Conservation (phyloP, 2,888 invertebrate genomes). For the Ormyrus thymus region DNA sequence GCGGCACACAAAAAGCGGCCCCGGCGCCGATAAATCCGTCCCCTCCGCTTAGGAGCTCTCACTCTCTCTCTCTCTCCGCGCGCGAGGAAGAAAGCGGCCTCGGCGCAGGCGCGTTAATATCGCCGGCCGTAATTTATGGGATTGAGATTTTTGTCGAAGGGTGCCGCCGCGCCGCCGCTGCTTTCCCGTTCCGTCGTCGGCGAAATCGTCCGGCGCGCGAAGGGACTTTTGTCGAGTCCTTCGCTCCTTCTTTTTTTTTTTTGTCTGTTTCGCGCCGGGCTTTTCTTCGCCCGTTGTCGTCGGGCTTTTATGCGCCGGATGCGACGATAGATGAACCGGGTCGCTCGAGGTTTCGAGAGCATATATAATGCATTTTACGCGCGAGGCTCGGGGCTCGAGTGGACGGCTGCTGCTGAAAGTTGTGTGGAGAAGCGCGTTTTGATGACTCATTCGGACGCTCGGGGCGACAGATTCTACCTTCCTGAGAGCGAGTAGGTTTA, state of each 20-base stretch:
- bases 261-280: neutral
- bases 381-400: too few species aligned
- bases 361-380: too few species aligned
- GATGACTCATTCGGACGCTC: too few species aligned
- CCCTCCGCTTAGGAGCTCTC: slow-evolving; percentile 29
- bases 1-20: neutral
- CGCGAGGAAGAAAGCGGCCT: slow-evolving; percentile 14
- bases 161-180: slow-evolving; percentile 52
- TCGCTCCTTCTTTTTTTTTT: slow-evolving; percentile 16
- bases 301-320: neutral
- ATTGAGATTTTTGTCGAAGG: slow-evolving; percentile 55
- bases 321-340: too few species aligned
- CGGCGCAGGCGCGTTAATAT: neutral
- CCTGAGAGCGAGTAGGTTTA: too few species aligned
- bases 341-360: too few species aligned
- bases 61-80: neutral
- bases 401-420: too few species aligned
- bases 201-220: slow-evolving; percentile 65
- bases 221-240: slow-evolving; percentile 54
- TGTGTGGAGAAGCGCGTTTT: too few species aligned
- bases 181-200: slow-evolving; percentile 61
- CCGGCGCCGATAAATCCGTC: slow-evolving; percentile 5
- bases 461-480: too few species aligned
- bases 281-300: neutral
- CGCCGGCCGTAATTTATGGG: slow-evolving; percentile 66